phyloP scores from a whole-genome alignment of 2,797 vertebrate species.

The Lepus oiostolus region DNA sequence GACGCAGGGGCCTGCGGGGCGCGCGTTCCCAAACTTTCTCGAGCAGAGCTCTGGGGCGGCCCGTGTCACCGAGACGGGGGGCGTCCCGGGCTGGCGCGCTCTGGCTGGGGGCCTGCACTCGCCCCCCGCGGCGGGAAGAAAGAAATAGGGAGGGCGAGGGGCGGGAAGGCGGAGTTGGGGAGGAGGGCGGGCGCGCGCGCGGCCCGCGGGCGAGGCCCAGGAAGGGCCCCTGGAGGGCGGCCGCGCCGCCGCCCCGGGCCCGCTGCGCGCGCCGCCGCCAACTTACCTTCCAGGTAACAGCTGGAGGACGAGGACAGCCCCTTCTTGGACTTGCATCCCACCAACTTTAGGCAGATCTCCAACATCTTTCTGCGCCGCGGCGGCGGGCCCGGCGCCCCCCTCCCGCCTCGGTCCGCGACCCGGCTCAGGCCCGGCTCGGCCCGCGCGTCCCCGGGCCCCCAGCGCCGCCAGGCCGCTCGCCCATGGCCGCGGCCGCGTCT shows the following conservation, averaged over 20 bases:
- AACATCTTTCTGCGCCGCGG: slow-evolving; percentile 97
- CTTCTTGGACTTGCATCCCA: slow-evolving; percentile 99
- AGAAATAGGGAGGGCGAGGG: neutral
- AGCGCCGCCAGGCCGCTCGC: slow-evolving; percentile 47
- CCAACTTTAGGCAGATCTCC: slow-evolving; percentile 99
- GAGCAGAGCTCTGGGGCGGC: neutral
- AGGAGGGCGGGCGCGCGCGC: neutral
- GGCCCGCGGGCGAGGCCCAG: neutral
- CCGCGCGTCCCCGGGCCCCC: neutral
- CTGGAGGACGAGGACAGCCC: slow-evolving; percentile 98
- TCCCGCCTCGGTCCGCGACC: slow-evolving; percentile 27
- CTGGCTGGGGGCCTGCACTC: neutral
- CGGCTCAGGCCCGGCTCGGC: slow-evolving; percentile 9
- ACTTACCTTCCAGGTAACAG: slow-evolving; percentile 99
- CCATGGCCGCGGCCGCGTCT: slow-evolving; percentile 53
- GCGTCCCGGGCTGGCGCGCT: neutral
- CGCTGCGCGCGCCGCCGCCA: neutral
- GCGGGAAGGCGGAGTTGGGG: no score
- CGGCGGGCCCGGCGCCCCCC: slow-evolving; percentile 32
- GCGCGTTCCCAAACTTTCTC: slow-evolving; percentile 51
- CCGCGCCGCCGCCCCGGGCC: slow-evolving; percentile 50
- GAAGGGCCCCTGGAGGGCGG: neutral
- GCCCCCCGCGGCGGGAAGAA: no score
- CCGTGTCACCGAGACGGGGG: no score
- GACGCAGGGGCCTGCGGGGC: neutral